Base-by-base conservation (phyloP, 2,888 invertebrate genomes). In the Callyntrura guangdongensis region DNA sequence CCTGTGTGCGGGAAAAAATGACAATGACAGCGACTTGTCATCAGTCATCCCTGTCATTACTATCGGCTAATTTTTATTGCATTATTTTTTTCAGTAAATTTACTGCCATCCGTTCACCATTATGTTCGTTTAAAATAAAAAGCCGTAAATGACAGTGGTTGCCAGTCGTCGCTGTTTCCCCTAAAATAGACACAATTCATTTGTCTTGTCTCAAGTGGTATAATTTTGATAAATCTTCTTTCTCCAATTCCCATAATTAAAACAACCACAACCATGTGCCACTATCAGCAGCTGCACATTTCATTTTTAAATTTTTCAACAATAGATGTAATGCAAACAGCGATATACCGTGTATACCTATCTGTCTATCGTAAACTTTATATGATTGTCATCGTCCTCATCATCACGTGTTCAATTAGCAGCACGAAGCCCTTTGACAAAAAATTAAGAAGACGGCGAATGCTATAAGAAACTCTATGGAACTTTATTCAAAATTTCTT, bases 11-110 rank as follows among this genome's bases (percentile, higher is more conserved):
- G 72, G 72, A 74, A 74, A 49, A 69, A 69, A 20, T 49, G 22
- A 74, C 9, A 74, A 74, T 74, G 49, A 49, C 47, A 47, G 72
- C 22, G 45, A 74, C 72, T 74, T 47, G 47, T 74, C 72, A 74
- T 47, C 49, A 36, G 17, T 36, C 36, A 36, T 36, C 36, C 36
- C 36, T 22, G 17, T 45, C 69, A 49, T 74, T 74, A 47, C 47
- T 74, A 47, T 22, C 20, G 20, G 64, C 45, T 20, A 4, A 74
- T 47, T 74, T n/a, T 74, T 47, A 47, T 20, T 47, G 22, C 47
- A 9, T 59, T 59, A 17, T 17, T 59, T 59, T 59, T 59, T n/a
- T n/a, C n/a, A 69, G 6, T n/a, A 3, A 14, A 27, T 47, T 74
- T 74, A 74, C 47, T 47, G 2, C 22, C 20, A 47, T 74, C 72